Percentiles rank a stretch among this genome's conserved stretches.
Evolutionary conservation across 2,113 vertebrate genomes (phyloP).

Genomic region (Lepisosteus osseus): DNA sequence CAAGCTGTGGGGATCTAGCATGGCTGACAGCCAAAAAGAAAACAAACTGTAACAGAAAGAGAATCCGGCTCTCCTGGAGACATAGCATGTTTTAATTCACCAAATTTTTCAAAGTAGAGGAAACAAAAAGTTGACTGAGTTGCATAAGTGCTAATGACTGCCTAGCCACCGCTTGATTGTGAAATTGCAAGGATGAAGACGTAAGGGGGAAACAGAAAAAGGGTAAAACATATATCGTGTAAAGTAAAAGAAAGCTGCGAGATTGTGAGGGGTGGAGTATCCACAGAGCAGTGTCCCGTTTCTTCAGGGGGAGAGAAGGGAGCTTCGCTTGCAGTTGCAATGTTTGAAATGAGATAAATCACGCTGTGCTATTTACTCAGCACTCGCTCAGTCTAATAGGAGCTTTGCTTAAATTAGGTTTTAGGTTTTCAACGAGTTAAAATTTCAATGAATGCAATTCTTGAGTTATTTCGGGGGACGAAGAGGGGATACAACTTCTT

Average conservation of each 20-base stretch:
- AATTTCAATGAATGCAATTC: too few relatives aligned
- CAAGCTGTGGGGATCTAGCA: constrained; percentile 50
- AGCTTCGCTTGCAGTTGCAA: background rate
- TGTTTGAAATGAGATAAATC: too few relatives aligned
- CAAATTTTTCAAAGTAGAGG: constrained; percentile 31
- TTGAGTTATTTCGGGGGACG: too few relatives aligned
- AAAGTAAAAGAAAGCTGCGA: constrained; percentile 35
- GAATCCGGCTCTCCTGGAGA: constrained; percentile 63
- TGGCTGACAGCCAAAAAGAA: constrained; percentile 60
- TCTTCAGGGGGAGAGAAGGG: constrained; percentile 36
- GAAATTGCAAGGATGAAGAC: constrained; percentile 43
- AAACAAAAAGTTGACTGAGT: constrained; percentile 34
- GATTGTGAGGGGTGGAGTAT: constrained; percentile 56
- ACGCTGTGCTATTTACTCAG: too few relatives aligned
- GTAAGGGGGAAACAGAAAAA: constrained; percentile 27
- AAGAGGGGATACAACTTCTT: too few relatives aligned
- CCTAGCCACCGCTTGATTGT: constrained; percentile 41
- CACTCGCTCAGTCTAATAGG: too few relatives aligned
- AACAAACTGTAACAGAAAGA: constrained; percentile 64
- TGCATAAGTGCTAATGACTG: constrained; percentile 28
- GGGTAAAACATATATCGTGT: constrained; percentile 38
- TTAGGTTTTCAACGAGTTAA: too few relatives aligned
- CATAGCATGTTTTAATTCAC: constrained; percentile 77
- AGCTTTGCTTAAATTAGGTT: too few relatives aligned
- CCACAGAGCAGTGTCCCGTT: constrained; percentile 48